Base-by-base conservation (phyloP, 2,888 invertebrate genomes). In the Bombylius discolor region DNA sequence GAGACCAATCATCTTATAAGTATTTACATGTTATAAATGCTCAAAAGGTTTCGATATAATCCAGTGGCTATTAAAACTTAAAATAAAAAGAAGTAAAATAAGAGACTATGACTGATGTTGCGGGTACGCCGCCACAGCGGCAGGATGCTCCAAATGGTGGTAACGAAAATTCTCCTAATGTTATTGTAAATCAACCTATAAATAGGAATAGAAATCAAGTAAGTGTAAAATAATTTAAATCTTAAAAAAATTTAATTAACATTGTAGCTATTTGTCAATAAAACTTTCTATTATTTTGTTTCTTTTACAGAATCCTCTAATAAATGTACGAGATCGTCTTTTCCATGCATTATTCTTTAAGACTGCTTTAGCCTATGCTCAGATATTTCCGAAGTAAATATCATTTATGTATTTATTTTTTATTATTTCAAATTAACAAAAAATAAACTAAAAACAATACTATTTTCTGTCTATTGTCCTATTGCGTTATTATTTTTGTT, bases 321-420 rank as follows among this genome's bases (percentile, higher is more conserved):
- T 89, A 67, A 88, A 86, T 75, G 89, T 95, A 57, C 79, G 96
- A 65, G 95, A 96, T 71, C 81, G 95, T 63, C 77, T 97, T 55
- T 97, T 97, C 72, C 92, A 96, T 76, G 94, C 95, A 13, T 78
- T 99, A 63, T 96, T 99, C 75, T 87, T 94, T 70, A 87, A 93
- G 71, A 85, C 89, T 63, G 90, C 98, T 5, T 76, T 97, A 65
- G 84, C 89, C 31, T 99, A 99, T 76, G 94, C 94, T 47, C 81
- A 91, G 66, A 85, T 89, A 55, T 89, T 98, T 76, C 94, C 92
- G 36, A 82, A 84, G 71, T 85, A 87, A 59, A 80, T 89, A 14
- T 44, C 14, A 47, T 76, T 23, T 23, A 23, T 23, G 23, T 23
- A 23, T 23, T 23, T 23, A 23, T 23, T 23, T 23, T 23, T 23